These are phyloP conservation scores for Achlya flavicornis DNA, from an alignment of 2,888 invertebrate species.

Conservation along the genomic window DNA sequence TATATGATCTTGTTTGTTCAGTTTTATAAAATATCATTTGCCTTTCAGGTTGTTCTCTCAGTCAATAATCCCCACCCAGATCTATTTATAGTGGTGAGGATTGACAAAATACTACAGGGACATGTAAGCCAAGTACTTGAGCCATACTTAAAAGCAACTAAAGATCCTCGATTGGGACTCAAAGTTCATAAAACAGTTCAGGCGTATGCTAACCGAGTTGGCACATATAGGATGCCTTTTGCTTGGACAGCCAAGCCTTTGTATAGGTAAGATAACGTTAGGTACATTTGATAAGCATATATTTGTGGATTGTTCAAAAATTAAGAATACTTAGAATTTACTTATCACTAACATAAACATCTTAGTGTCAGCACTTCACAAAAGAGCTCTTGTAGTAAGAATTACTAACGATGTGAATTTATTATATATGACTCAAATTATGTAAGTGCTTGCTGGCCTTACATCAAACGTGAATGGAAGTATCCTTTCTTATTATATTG, in stretches of 20 bases:
- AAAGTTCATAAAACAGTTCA: conserved; percentile 93
- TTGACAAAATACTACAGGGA: conserved; percentile 97
- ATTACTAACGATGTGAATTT: neutral
- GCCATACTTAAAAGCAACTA: conserved; percentile 92
- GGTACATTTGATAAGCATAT: neutral
- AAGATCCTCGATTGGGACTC: conserved; percentile 90
- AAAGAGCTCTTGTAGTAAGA: conserved; percentile 27
- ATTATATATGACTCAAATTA: neutral
- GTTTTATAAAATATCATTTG: neutral
- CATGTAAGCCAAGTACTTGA: conserved; percentile 93
- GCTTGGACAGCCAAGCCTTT: conserved; percentile 97
- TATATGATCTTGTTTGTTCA: too few species aligned
- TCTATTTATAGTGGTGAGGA: conserved; percentile 94
- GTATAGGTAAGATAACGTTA: conserved; percentile 79
- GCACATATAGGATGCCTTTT: conserved; percentile 97
- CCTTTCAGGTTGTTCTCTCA: conserved; percentile 91
- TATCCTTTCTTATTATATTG: conserved; percentile 3
- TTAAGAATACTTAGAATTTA: neutral
- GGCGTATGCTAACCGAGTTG: conserved; percentile 91
- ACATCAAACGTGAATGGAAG: neutral
- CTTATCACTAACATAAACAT: neutral
- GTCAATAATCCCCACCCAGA: conserved; percentile 95
- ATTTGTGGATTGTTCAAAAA: neutral
- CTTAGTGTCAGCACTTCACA: neutral
- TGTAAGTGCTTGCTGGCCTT: neutral